phyloP scores from a whole-genome alignment of 2,888 invertebrate genomes.

The Eucera pruinosa region DNA sequence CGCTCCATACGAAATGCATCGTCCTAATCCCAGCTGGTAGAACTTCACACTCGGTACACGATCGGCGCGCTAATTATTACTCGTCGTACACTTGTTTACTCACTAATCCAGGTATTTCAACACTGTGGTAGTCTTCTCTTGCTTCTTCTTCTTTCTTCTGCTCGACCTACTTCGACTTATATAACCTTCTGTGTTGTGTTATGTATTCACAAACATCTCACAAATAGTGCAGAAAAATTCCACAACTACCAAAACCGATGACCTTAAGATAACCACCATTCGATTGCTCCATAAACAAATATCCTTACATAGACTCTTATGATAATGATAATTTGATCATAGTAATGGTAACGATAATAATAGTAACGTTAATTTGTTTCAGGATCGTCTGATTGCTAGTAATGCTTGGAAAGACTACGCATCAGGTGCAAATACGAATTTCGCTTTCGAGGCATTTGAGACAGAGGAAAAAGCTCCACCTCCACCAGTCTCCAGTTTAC shows the following conservation, averaged over 20 bases:
- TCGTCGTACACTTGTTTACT: conserved; percentile 62
- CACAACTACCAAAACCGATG: not conserved
- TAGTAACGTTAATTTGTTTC: conserved; percentile 71
- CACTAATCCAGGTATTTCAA: conserved; percentile 68
- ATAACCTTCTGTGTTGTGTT: conserved; percentile 11
- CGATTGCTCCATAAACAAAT: not conserved
- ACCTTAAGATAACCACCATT: not conserved
- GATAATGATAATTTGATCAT: no score
- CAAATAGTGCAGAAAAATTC: not conserved
- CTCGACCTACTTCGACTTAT: conserved; percentile 4
- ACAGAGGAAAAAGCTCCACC: conserved; percentile 89
- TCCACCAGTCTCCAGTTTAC: conserved; percentile 81
- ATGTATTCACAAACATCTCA: not conserved
- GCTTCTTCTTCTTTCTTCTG: conserved; percentile 10
- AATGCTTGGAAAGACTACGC: conserved; percentile 96
- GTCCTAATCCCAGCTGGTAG: conserved; percentile 82
- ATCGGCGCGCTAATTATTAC: conserved; percentile 59
- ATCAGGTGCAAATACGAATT: conserved; percentile 91
- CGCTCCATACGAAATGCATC: conserved; percentile 81
- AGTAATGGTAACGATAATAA: not conserved
- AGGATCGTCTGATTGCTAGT: conserved; percentile 93
- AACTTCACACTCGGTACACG: conserved; percentile 56
- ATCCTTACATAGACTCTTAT: no score
- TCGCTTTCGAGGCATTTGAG: conserved; percentile 95
- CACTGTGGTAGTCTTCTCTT: conserved; percentile 40